Conservation (phyloP, 2,888 invertebrate species). For the Cetonia aurata region DNA sequence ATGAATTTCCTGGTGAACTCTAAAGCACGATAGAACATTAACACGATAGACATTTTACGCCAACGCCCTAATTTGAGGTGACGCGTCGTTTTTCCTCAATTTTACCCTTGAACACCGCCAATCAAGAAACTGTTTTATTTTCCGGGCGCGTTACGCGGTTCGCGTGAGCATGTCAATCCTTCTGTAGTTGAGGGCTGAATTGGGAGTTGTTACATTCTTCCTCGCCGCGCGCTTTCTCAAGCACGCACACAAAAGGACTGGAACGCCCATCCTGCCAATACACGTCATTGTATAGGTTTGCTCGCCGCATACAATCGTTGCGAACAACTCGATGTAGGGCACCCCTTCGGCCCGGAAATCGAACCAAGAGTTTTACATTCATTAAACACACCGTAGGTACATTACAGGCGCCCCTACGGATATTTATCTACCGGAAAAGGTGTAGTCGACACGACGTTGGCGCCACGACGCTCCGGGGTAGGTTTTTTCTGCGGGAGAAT, state of each 20-base stretch:
- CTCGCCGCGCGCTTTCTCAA: neutral
- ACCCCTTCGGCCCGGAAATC: conserved; percentile 21
- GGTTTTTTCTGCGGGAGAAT: conserved; percentile 1
- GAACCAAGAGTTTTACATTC: conserved; percentile 36
- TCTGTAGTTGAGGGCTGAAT: neutral
- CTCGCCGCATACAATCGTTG: no score
- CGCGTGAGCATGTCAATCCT: conserved; percentile 17
- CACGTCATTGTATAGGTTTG: no score
- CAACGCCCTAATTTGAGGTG: no score
- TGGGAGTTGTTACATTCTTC: neutral
- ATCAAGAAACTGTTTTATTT: conserved; percentile 29
- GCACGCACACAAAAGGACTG: conserved; percentile 8
- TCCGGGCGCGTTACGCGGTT: conserved; percentile 22
- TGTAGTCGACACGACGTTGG: conserved; percentile 20
- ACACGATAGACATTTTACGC: no score
- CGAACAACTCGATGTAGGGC: conserved; percentile 30
- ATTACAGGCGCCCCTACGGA: conserved; percentile 29
- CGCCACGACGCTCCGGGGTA: neutral
- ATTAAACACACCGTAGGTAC: conserved; percentile 38
- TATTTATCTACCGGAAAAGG: conserved; percentile 36
- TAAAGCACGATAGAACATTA: no score
- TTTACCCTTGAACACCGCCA: neutral
- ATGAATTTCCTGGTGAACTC: no score
- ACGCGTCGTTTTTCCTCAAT: no score
- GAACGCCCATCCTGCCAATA: neutral